A percentile compares a stretch with the other conserved stretches of the same genome.
Conservation (phyloP, 2,797 vertebrate species). For the Acipenser oxyrinchus region DNA sequence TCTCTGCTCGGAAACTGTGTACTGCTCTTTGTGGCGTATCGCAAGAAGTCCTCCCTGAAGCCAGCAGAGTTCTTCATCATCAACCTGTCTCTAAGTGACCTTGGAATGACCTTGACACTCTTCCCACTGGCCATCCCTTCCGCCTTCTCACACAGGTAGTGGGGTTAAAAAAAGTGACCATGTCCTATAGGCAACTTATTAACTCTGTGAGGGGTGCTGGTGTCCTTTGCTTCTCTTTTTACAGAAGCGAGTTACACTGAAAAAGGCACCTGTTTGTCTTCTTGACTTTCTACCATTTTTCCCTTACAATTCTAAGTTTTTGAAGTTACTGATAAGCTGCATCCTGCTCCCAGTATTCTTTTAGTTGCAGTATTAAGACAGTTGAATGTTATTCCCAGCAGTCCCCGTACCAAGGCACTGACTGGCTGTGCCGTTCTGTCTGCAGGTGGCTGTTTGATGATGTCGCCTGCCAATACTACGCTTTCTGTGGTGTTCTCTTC, state of each 20-base stretch:
- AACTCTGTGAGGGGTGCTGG: neutral
- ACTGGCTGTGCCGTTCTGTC: too few relatives aligned
- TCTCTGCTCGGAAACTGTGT: slow-evolving; percentile 66
- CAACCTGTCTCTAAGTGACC: slow-evolving; percentile 77
- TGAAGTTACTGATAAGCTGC: slow-evolving; percentile 13
- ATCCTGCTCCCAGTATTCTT: slow-evolving; percentile 45
- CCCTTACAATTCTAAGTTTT: slow-evolving; percentile 27
- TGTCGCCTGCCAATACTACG: slow-evolving; percentile 62
- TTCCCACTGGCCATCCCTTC: slow-evolving; percentile 75
- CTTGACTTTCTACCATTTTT: neutral
- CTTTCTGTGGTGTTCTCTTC: slow-evolving; percentile 69
- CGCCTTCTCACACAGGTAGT: slow-evolving; percentile 70
- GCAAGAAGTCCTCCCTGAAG: slow-evolving; percentile 70
- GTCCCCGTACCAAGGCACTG: too few relatives aligned
- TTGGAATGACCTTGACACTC: slow-evolving; percentile 72
- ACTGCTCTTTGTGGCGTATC: slow-evolving; percentile 71
- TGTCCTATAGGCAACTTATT: too few relatives aligned
- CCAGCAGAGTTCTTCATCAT: slow-evolving; percentile 79
- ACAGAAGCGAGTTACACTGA: too few relatives aligned
- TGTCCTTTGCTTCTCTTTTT: neutral
- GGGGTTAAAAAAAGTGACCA: too few relatives aligned
- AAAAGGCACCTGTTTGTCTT: neutral
- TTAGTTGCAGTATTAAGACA: too few relatives aligned
- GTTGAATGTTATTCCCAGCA: too few relatives aligned
- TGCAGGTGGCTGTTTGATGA: slow-evolving; percentile 67